Conservation (phyloP, 2,113 vertebrate species). For the Neofelis nebulosa region DNA sequence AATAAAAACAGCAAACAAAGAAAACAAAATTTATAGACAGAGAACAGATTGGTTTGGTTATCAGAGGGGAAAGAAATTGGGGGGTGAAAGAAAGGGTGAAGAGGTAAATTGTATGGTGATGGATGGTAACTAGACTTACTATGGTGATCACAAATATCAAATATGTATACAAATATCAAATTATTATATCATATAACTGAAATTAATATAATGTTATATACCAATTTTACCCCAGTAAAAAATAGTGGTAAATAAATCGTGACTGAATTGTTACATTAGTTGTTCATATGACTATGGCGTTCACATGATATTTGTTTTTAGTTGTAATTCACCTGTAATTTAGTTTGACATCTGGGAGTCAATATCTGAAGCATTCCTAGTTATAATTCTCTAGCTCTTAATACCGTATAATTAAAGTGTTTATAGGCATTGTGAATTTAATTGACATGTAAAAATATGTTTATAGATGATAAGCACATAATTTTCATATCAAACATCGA, state of each 20-base stretch:
- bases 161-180: not conserved
- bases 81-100: not conserved
- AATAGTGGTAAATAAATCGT: conserved; percentile 8
- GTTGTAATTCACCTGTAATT: conserved; percentile 60
- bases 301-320: conserved; percentile 32
- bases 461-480: conserved; percentile 62
- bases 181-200: not conserved
- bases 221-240: not conserved
- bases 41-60: not conserved
- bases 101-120: not conserved
- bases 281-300: not conserved
- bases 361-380: conserved; percentile 50
- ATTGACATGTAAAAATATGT: conserved; percentile 69
- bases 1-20: not conserved
- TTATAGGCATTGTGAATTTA: conserved; percentile 65
- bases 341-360: conserved; percentile 60
- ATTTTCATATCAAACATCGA: conserved; percentile 64
- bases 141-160: not conserved
- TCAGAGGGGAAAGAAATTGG: not conserved
- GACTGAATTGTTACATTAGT: conserved; percentile 5
- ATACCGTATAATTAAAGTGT: conserved; percentile 68
- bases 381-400: conserved; percentile 68
- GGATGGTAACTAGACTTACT: not conserved
- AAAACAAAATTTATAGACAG: not conserved
- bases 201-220: not conserved